Evolutionary conservation across 2,113 vertebrate genomes (phyloP), one percentile per base, ranked within the genome.

Genomic region (Leucopternis melanops): DNA sequence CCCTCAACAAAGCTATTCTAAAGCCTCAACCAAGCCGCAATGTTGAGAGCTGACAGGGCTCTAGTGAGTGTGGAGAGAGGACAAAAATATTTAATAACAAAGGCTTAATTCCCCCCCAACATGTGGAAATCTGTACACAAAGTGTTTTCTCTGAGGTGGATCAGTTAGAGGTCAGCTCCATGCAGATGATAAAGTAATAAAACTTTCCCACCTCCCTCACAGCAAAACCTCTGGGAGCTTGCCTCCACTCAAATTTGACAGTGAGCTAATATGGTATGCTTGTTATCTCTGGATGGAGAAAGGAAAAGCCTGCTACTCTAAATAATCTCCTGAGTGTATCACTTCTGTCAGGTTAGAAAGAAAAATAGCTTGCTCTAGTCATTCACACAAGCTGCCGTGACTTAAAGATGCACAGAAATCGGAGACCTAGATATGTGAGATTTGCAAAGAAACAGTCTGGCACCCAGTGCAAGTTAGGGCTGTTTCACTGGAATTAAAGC

Each of bases 391-490:
- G 40, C 50, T 25, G 11, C 44, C 23, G 10, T 4, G 3, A 4
- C 36, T 32, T n/a, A 36, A 23, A 22, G 29, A 16, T 13, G n/a
- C 1, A 6, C 38, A 52, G 55, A 26, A 62, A 47, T 19, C 8
- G 2, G 32, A 40, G 40, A 13, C 13, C 14, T 17, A 4, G n/a
- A 0, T 5, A 3, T 0, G 13, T 16, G 47, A 1, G 16, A 3
- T 6, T 16, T 63, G 52, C 55, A 58, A 34, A 52, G 32, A 4
- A 25, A 16, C 3, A 5, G 27, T 3, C 16, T 6, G 47, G n/a
- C 34, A 22, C 40, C 40, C 18, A 5, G 25, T 3, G 59, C 44
- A 9, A 16, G 31, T 8, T 15, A 1, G 26, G 36, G 55, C 61
- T 78, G 44, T 4, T 14, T 13, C n/a, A 5, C 47, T 12, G 34